Evolutionary conservation across 2,797 vertebrate genomes (phyloP).

Genomic region (Rhinatrema bivittatum): DNA sequence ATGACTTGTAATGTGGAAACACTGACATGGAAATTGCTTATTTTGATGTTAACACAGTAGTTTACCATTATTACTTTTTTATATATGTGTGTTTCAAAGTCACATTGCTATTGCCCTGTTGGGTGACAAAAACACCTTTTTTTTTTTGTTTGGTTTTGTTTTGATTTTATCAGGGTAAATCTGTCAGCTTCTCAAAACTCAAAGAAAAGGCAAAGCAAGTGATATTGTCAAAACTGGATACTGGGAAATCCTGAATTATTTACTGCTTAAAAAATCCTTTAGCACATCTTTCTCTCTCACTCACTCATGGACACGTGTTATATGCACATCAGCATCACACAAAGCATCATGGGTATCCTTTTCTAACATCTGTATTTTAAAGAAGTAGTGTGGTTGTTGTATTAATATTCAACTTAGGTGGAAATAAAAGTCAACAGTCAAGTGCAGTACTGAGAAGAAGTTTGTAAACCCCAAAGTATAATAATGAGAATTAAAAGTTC

Average conservation of each 20-base stretch:
- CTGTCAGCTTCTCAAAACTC: conserved; percentile 38
- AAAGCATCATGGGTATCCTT: too few species aligned
- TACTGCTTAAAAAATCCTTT: conserved; percentile 3
- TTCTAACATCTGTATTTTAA: too few species aligned
- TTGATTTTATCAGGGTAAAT: conserved; percentile 32
- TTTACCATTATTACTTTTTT: conserved; percentile 2
- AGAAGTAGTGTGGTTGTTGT: too few species aligned
- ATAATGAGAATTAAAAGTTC: too few species aligned
- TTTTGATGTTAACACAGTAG: not conserved
- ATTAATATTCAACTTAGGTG: too few species aligned
- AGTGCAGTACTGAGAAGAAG: too few species aligned
- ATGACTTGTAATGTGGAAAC: not conserved
- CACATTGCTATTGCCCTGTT: conserved; percentile 33
- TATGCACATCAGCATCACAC: too few species aligned
- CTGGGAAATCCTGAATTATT: conserved; percentile 8
- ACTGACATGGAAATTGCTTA: not conserved
- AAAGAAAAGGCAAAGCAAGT: conserved; percentile 16
- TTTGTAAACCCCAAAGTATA: too few species aligned
- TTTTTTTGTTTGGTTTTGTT: too few species aligned
- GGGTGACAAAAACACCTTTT: conserved; percentile 44
- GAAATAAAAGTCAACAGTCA: too few species aligned
- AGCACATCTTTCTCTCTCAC: conserved; percentile 7
- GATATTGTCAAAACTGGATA: not conserved
- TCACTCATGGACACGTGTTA: too few species aligned
- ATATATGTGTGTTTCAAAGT: conserved; percentile 41